Conservation (phyloP, 2,888 invertebrate species). For the Caenorhabditis wallacei region DNA sequence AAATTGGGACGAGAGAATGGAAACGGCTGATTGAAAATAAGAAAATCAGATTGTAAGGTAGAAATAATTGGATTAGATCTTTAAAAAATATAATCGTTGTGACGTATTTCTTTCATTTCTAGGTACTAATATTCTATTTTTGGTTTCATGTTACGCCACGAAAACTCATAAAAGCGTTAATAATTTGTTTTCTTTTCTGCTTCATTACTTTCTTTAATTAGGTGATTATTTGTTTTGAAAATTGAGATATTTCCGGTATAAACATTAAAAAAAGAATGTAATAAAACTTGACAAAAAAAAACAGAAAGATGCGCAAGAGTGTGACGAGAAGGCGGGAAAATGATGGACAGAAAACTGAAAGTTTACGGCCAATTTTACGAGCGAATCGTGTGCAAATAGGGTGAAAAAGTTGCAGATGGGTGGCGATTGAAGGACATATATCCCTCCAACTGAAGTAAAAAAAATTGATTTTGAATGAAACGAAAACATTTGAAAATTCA, state of each 20-base stretch:
- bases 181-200: constrained; percentile 49
- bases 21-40: constrained; percentile 1
- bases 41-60: background rate
- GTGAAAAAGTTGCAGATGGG: constrained; percentile 62
- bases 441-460: background rate
- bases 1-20: constrained; percentile 7
- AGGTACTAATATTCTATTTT: constrained; percentile 8
- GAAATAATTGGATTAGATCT: background rate
- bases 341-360: constrained; percentile 49
- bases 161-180: constrained; percentile 18
- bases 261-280: background rate
- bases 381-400: constrained; percentile 57
- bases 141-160: background rate
- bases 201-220: constrained; percentile 46
- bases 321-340: constrained; percentile 23
- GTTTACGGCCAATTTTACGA: constrained; percentile 62
- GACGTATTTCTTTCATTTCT: background rate
- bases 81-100: background rate
- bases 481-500: background rate
- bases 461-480: constrained; percentile 15
- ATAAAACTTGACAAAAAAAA: constrained; percentile 12
- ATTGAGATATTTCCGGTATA: background rate
- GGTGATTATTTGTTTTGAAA: constrained; percentile 7
- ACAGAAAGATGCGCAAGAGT: constrained; percentile 22
- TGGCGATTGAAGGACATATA: constrained; percentile 58